Evolutionary conservation across 1,140 invertebrate species (phyloP).

Genomic region (Steinernema khuongi): DNA sequence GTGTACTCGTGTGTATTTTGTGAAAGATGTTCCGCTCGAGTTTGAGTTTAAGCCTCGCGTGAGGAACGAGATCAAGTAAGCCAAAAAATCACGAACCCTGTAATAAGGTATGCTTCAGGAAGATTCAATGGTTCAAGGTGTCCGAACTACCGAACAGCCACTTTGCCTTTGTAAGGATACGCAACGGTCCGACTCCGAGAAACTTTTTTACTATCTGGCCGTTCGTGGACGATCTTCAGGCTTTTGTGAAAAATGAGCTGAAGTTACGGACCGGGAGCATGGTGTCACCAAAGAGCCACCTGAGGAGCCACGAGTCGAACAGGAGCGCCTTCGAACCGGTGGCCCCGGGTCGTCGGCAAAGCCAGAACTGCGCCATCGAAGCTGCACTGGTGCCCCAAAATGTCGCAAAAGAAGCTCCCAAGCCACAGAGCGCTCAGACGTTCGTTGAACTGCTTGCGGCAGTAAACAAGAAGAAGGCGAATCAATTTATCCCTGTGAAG

Average conservation of each 20-base stretch:
- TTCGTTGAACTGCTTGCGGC: neutral
- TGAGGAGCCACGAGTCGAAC: neutral
- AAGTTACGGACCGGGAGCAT: neutral
- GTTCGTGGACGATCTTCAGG: slow-evolving; percentile 34
- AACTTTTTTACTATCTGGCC: slow-evolving; percentile 34
- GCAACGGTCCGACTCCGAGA: slow-evolving; percentile 1
- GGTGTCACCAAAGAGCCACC: slow-evolving; percentile 15
- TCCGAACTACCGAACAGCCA: slow-evolving; percentile 23
- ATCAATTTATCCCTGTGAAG: neutral
- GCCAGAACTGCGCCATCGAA: slow-evolving; percentile 16
- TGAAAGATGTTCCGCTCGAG: slow-evolving; percentile 75
- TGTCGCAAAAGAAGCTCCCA: slow-evolving; percentile 13
- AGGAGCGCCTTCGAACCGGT: slow-evolving; percentile 18
- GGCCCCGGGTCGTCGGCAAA: slow-evolving; percentile 6
- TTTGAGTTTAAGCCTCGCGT: slow-evolving; percentile 83
- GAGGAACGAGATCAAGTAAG: slow-evolving; percentile 77
- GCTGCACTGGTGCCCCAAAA: neutral
- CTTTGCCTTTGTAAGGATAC: neutral
- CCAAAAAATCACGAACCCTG: neutral
- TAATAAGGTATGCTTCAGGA: slow-evolving; percentile 13
- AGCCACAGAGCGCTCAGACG: slow-evolving; percentile 13
- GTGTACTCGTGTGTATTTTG: slow-evolving; percentile 78
- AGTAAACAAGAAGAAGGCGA: neutral
- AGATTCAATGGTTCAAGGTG: slow-evolving; percentile 35
- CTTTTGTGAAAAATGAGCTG: slow-evolving; percentile 21